phyloP scores from a whole-genome alignment of 2,888 invertebrate genomes.

The Cephus nigrinus region DNA sequence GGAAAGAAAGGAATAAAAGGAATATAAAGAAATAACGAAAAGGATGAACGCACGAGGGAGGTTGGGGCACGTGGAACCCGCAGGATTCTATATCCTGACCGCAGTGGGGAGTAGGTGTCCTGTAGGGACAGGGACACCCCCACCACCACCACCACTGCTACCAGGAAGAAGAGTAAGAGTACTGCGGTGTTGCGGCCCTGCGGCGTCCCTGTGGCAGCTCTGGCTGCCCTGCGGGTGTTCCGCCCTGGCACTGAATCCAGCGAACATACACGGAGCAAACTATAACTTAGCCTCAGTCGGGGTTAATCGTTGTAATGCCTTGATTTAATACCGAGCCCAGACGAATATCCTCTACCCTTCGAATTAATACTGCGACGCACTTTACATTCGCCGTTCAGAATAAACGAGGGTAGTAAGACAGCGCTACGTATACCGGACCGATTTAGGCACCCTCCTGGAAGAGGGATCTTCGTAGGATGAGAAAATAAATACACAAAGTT shows the following conservation, averaged over 20 bases:
- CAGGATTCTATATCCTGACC: not conserved
- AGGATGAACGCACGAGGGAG: not conserved
- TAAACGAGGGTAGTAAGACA: slow-evolving; percentile 4
- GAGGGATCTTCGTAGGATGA: not conserved
- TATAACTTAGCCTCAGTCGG: slow-evolving; percentile 56
- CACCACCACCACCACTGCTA: slow-evolving; percentile 1
- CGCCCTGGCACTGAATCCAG: slow-evolving; percentile 14
- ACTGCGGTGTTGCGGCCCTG: not conserved
- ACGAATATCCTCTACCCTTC: slow-evolving; percentile 40
- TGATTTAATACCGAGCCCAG: slow-evolving; percentile 54
- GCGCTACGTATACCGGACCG: not conserved
- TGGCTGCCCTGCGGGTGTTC: slow-evolving; percentile 16
- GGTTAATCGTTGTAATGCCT: slow-evolving; percentile 60
- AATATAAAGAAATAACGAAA: not conserved
- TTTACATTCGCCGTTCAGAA: slow-evolving; percentile 33
- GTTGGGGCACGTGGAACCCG: not conserved
- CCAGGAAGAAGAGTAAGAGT: not conserved
- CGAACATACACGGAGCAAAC: slow-evolving; percentile 34
- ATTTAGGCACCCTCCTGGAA: not conserved
- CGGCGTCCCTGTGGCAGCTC: slow-evolving; percentile 1
- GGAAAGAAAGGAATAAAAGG: not conserved
- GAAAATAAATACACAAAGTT: not conserved
- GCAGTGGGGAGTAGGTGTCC: not conserved
- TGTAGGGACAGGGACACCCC: not conserved
- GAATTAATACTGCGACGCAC: slow-evolving; percentile 52